Evolutionary conservation across 2,797 vertebrate species (phyloP), one percentile per base, ranked within the genome.

Genomic region (Ceyx erithaca): DNA sequence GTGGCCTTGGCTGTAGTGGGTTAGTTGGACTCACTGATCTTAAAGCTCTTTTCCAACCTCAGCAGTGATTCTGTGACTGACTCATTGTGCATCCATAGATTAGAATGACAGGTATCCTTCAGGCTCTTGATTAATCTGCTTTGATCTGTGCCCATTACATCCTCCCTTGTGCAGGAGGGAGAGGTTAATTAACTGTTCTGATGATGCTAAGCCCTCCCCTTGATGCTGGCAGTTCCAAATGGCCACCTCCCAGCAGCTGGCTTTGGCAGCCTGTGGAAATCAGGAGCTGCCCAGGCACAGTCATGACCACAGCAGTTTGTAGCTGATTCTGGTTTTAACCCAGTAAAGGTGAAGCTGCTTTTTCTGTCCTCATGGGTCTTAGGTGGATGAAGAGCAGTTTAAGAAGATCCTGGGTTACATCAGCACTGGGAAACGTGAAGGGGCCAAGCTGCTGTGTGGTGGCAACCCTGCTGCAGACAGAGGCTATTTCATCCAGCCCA

Each of bases 401-500:
- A 98, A 98, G 93, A 99, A 99, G 97, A 98, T 99, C 76, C 97
- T 99, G 5, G 98, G 99, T 49, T 99, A 99, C 93, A 99, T 99
- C 89, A 97, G 96, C 79, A 95, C 78, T 0, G 99, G 99, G 40
- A 99, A 99, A 95, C 94, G 96, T 19, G 99, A 99, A 87, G 99
- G 99, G 28, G 99, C 99, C 12, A 99, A 98, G 90, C 97, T 99
- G 77, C 97, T 99, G 97, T 99, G 98, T 70, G 99, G 99, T 12
- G 99, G 99, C 14, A 98, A 96, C 12, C 96, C 97, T 0, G 99
- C 99, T 18, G 98, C 98, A 6, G 99, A 99, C 85, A 97, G 97
- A 33, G 99, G 99, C 26, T 99, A 98, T 92, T 99, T 99, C 93
- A 98, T 99, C 97, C 99, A 99, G 92, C 99, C 99, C 9, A 99